Conservation (phyloP, 2,888 invertebrate species). For the Meliscaeva auricollis region DNA sequence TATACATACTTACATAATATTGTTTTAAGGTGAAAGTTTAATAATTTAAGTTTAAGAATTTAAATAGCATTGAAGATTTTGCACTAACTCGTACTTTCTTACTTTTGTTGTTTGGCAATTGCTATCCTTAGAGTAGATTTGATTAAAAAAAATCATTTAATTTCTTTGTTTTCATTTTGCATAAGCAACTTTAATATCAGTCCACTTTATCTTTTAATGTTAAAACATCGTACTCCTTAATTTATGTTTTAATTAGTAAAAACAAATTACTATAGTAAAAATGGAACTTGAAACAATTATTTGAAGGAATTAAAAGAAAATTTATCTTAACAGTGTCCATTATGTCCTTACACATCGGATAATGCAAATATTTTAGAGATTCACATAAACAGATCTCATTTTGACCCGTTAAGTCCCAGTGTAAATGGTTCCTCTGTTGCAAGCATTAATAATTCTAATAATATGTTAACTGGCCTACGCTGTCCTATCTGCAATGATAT, state of each 20-base stretch:
- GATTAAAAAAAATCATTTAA: not conserved
- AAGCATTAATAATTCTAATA: constrained; percentile 82
- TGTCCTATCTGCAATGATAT: constrained; percentile 92
- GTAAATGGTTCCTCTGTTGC: constrained; percentile 83
- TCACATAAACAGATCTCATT: constrained; percentile 93
- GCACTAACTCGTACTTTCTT: no score
- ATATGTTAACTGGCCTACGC: constrained; percentile 86
- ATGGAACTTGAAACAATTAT: no score
- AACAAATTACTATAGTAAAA: no score
- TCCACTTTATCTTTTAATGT: no score
- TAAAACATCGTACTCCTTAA: constrained; percentile 9
- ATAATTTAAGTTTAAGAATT: no score
- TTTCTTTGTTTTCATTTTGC: not conserved
- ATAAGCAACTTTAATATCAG: not conserved
- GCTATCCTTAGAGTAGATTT: no score
- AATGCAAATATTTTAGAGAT: constrained; percentile 91
- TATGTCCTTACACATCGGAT: constrained; percentile 91
- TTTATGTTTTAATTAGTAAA: constrained; percentile 7
- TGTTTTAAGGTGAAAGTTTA: no score
- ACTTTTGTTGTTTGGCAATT: no score
- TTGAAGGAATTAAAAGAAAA: constrained; percentile 33
- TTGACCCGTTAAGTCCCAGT: constrained; percentile 84
- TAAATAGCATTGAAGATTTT: no score
- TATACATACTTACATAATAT: no score
- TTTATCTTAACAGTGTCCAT: constrained; percentile 87